Conservation (phyloP, 2,797 vertebrate genomes). For the Cossypha niveicapilla region DNA sequence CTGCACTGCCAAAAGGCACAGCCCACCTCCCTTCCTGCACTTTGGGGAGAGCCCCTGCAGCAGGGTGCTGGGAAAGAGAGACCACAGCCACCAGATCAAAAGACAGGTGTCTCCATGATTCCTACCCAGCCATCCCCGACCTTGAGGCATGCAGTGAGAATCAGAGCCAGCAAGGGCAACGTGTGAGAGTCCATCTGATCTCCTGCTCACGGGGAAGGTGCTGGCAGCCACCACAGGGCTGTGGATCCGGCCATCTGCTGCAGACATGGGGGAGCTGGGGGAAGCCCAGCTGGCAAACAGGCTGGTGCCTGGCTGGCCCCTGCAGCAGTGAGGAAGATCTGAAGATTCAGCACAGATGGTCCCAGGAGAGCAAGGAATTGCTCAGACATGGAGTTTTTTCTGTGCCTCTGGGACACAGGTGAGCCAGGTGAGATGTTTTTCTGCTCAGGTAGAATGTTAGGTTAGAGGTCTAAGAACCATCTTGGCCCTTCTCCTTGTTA, state of each 20-base stretch:
- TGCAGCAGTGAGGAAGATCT: constrained; percentile 20
- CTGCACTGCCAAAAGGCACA: background rate
- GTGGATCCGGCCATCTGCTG: constrained; percentile 69
- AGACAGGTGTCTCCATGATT: background rate
- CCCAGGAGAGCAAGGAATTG: constrained; percentile 23
- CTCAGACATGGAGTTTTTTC: background rate
- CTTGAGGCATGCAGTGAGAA: background rate
- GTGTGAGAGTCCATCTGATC: constrained; percentile 45
- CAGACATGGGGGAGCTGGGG: constrained; percentile 12
- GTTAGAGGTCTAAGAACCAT: background rate
- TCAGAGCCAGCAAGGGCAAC: constrained; percentile 28
- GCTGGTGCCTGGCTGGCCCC: constrained; percentile 15
- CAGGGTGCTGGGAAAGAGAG: background rate
- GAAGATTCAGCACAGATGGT: constrained; percentile 45
- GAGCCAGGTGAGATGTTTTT: background rate
- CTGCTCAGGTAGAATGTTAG: background rate
- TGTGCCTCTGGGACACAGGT: background rate
- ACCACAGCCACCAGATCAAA: background rate
- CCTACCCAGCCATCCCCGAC: constrained; percentile 33
- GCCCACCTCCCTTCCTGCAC: background rate
- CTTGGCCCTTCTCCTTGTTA: background rate
- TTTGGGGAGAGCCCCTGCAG: background rate
- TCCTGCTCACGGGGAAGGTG: background rate
- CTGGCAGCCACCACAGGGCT: constrained; percentile 51
- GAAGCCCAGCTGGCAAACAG: constrained; percentile 63